Percentiles rank a stretch among this genome's conserved stretches.
Evolutionary conservation across 1,140 invertebrate species (phyloP).

Genomic region (Euura saliciscinereae): DNA sequence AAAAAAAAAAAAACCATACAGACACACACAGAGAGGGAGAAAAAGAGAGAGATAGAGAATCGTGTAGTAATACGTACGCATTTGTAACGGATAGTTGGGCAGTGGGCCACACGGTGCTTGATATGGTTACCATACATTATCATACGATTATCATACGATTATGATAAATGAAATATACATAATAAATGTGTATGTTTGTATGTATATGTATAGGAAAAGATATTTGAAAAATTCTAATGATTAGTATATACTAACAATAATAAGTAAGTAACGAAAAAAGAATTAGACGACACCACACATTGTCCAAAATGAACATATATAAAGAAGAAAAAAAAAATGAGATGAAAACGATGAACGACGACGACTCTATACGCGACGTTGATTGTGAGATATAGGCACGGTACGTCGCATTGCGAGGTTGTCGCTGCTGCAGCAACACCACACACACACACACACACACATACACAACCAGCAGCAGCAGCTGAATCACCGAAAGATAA

Average conservation of each 20-base stretch:
- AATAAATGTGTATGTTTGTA: neutral
- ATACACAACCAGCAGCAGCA: too few relatives aligned
- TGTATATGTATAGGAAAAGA: neutral
- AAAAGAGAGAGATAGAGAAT: neutral
- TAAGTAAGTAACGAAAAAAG: neutral
- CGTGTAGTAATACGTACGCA: too few relatives aligned
- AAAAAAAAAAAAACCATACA: neutral
- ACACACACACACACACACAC: too few relatives aligned
- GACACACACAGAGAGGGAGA: constrained; percentile 11
- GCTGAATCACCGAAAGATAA: constrained; percentile 4
- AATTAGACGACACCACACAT: neutral
- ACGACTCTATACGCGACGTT: neutral
- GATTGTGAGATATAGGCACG: too few relatives aligned
- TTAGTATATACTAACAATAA: neutral
- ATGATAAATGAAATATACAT: neutral
- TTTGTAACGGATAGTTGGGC: neutral
- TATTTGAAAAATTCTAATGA: neutral
- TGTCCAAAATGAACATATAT: neutral
- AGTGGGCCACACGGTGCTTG: neutral
- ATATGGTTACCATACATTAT: neutral
- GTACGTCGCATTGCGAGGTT: too few relatives aligned
- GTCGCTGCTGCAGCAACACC: too few relatives aligned
- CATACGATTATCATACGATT: constrained; percentile 7
- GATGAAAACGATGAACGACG: neutral
- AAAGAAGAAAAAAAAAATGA: neutral